These are phyloP conservation scores for Leucoraja erinaceus DNA, from an alignment of 2,113 vertebrate genomes.

Conservation along the genomic window DNA sequence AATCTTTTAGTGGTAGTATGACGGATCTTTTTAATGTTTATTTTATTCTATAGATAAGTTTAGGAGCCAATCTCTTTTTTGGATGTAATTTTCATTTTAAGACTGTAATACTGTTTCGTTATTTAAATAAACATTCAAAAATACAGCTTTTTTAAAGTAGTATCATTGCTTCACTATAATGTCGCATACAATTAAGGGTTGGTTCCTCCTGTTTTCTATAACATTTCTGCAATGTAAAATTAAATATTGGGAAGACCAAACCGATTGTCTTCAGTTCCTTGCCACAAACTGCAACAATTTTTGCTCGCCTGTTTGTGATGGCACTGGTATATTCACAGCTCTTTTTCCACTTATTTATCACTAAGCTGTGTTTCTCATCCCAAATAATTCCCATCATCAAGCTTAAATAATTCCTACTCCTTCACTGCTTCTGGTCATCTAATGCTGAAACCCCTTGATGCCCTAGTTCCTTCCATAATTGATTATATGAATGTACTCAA, in stretches of 20 bases:
- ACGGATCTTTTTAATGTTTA: not conserved
- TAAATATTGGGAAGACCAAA: not conserved
- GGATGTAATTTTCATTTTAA: constrained; percentile 16
- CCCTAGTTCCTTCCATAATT: no score
- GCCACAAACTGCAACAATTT: not conserved
- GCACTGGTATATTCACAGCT: no score
- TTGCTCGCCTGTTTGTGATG: no score
- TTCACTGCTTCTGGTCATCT: no score
- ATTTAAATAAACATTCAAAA: constrained; percentile 27
- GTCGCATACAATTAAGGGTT: not conserved
- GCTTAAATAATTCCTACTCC: no score
- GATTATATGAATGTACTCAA: no score
- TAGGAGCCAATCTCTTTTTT: not conserved
- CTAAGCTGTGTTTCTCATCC: no score
- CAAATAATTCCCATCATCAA: no score
- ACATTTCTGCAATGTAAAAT: not conserved
- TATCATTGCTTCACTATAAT: not conserved
- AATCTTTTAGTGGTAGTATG: constrained; percentile 13
- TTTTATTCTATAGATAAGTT: not conserved
- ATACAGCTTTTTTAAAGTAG: not conserved
- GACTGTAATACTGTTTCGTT: not conserved
- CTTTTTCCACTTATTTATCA: no score
- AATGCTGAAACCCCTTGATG: no score
- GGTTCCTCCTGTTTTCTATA: not conserved
- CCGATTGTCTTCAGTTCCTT: not conserved